Conservation (phyloP, 2,888 invertebrate genomes). For the Lasioglossum oenotherae region DNA sequence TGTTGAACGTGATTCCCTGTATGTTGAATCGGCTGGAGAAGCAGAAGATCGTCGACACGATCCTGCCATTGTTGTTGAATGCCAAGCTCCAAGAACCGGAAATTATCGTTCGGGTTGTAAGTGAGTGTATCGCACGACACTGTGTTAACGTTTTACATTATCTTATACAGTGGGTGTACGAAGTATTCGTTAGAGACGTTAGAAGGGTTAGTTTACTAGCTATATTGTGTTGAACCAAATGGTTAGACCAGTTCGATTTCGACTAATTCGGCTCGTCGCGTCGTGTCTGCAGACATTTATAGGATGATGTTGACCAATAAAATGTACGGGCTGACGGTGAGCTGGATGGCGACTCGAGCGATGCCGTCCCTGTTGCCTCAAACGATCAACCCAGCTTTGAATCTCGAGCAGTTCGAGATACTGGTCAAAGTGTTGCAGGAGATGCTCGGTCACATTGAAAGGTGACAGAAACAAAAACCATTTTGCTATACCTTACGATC, state of each 20-base stretch:
- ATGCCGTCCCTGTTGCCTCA: conserved; percentile 97
- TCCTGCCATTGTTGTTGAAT: conserved; percentile 94
- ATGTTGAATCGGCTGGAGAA: conserved; percentile 94
- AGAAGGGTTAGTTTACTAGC: too few species aligned
- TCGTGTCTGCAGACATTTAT: conserved; percentile 91
- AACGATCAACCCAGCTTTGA: conserved; percentile 94
- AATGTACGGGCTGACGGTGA: conserved; percentile 95
- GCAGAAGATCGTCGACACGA: conserved; percentile 94
- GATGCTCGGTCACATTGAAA: conserved; percentile 95
- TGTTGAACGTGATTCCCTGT: conserved; percentile 91
- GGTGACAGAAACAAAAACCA: conserved; percentile 75
- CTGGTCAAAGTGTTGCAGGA: conserved; percentile 94
- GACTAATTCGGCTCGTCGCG: conserved; percentile 52
- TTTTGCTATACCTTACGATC: background rate
- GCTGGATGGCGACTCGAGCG: conserved; percentile 96
- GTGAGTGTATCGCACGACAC: conserved; percentile 90
- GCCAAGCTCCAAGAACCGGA: conserved; percentile 95
- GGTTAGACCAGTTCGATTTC: background rate
- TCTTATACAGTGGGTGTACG: too few species aligned
- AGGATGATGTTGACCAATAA: conserved; percentile 95
- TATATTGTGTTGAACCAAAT: too few species aligned
- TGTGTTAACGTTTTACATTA: too few species aligned
- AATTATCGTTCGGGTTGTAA: conserved; percentile 94
- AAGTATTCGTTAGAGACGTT: too few species aligned
- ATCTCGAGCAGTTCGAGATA: conserved; percentile 92